Percentiles rank a stretch among this genome's conserved stretches.
phyloP scores from a whole-genome alignment of 2,113 vertebrate genomes.

The Mormyrus iriodes region DNA sequence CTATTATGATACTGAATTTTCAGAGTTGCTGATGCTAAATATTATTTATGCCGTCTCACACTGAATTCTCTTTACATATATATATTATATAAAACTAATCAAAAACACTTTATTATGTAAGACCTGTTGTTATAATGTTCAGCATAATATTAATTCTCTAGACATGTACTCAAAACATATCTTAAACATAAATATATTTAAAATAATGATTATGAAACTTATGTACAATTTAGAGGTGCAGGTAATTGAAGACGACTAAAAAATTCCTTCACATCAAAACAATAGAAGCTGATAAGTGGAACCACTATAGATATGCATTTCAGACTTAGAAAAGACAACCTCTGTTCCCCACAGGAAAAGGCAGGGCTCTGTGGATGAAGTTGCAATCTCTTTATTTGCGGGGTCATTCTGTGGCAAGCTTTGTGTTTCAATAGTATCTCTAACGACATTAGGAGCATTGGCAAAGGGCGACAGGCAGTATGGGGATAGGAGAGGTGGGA shows the following conservation, averaged over 20 bases:
- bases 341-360: neutral
- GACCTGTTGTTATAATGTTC: neutral
- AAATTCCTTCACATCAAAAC: neutral
- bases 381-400: conserved; percentile 41
- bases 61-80: neutral
- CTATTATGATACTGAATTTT: neutral
- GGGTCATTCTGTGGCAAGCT: conserved; percentile 24
- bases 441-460: conserved; percentile 26
- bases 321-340: neutral
- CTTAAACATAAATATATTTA: neutral
- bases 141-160: neutral
- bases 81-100: neutral
- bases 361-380: conserved; percentile 10
- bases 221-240: neutral
- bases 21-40: neutral
- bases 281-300: neutral
- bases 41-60: neutral
- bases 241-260: neutral
- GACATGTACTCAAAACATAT: neutral
- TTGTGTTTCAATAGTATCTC: conserved; percentile 28
- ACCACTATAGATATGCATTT: neutral
- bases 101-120: neutral
- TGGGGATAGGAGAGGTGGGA: neutral
- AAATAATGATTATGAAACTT: neutral
- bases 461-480: neutral